These are phyloP conservation scores for Alitta virens DNA, from an alignment of 2,888 invertebrate species.

Conservation along the genomic window DNA sequence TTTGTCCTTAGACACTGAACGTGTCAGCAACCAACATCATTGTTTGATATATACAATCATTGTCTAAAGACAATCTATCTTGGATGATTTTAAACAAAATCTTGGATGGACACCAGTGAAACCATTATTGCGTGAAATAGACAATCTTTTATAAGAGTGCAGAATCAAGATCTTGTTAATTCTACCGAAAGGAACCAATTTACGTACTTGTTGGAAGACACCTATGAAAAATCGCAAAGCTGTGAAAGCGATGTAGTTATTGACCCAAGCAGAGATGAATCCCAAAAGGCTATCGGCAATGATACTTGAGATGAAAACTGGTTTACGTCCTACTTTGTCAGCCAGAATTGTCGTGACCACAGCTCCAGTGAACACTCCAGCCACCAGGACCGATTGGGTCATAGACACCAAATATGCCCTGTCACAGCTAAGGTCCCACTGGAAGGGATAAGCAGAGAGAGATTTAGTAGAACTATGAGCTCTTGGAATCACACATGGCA, in stretches of 20 bases:
- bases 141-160: too few relatives aligned
- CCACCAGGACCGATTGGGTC: constrained; percentile 4
- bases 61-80: too few relatives aligned
- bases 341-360: neutral
- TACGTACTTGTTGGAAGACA: constrained; percentile 25
- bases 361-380: constrained; percentile 12
- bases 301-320: neutral
- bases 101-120: too few relatives aligned
- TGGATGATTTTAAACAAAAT: too few relatives aligned
- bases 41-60: too few relatives aligned
- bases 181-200: neutral
- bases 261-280: constrained; percentile 2
- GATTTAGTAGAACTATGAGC: too few relatives aligned
- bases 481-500: too few relatives aligned
- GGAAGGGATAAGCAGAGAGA: neutral
- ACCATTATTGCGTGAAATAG: too few relatives aligned
- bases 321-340: constrained; percentile 11
- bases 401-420: neutral
- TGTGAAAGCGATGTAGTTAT: constrained; percentile 15
- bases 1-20: too few relatives aligned
- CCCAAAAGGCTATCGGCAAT: neutral
- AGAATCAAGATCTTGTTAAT: too few relatives aligned
- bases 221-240: constrained; percentile 21
- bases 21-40: too few relatives aligned
- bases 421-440: neutral